Percentiles rank a stretch among this genome's conserved stretches.
Conservation (phyloP, 2,888 invertebrate genomes). For the Zele albiditarsus region DNA sequence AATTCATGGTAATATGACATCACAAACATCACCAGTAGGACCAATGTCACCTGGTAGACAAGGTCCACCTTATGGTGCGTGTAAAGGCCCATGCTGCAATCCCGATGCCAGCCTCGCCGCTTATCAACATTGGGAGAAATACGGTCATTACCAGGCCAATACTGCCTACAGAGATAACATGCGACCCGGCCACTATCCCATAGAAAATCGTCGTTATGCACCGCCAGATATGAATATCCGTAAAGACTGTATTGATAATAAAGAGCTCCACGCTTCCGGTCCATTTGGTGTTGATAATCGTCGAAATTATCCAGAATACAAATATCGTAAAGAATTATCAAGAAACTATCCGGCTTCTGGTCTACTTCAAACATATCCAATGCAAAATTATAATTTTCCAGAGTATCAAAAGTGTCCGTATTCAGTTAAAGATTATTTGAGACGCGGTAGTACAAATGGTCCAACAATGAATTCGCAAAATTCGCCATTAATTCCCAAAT, state of each 20-base stretch:
- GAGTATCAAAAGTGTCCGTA: slow-evolving; percentile 67
- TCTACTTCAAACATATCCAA: slow-evolving; percentile 63
- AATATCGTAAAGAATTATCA: slow-evolving; percentile 58
- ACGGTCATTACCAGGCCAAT: slow-evolving; percentile 58
- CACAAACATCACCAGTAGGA: slow-evolving; percentile 50
- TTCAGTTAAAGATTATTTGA: slow-evolving; percentile 60
- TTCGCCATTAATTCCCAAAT: slow-evolving; percentile 42
- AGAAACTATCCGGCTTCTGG: slow-evolving; percentile 41
- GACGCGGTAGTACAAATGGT: slow-evolving; percentile 38
- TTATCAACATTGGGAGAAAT: slow-evolving; percentile 67
- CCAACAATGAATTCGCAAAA: slow-evolving; percentile 40
- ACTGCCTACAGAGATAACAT: slow-evolving; percentile 62
- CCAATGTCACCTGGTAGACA: slow-evolving; percentile 55
- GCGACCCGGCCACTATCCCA: slow-evolving; percentile 55
- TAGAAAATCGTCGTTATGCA: slow-evolving; percentile 60
- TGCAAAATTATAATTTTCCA: slow-evolving; percentile 63
- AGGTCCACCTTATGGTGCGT: slow-evolving; percentile 54
- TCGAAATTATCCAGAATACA: slow-evolving; percentile 54
- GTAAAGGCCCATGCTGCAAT: slow-evolving; percentile 67
- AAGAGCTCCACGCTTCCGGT: slow-evolving; percentile 40
- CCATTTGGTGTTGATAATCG: slow-evolving; percentile 28
- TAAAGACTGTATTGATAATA: slow-evolving; percentile 59
- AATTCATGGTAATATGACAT: slow-evolving; percentile 27
- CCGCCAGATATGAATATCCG: slow-evolving; percentile 57
- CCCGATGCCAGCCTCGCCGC: slow-evolving; percentile 57